phyloP scores from a whole-genome alignment of 35 echinoderm and acorn worm species.

The Ophiothrix spiculata region DNA sequence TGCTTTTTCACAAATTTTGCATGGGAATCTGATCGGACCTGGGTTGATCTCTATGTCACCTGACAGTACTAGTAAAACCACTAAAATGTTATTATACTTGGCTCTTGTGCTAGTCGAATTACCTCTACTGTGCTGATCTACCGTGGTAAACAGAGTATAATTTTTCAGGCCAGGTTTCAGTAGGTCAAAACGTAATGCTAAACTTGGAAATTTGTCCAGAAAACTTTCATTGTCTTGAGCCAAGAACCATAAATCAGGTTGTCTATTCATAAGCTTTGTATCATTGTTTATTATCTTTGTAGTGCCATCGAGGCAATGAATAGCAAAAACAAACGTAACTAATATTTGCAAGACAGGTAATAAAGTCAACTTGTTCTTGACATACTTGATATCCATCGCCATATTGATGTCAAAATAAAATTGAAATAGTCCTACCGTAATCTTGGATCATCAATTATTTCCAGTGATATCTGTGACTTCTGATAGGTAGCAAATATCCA shows the following conservation, averaged over 20 bases:
- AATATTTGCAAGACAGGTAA: neutral
- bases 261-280: neutral
- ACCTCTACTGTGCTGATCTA: neutral
- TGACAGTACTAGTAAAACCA: neutral
- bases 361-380: neutral
- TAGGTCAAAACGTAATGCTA: neutral
- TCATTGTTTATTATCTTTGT: neutral
- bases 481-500: no score
- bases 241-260: neutral
- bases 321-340: neutral
- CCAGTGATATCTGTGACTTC: no score
- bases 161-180: neutral
- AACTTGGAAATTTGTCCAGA: neutral
- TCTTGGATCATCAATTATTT: no score
- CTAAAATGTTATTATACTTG: neutral
- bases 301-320: neutral
- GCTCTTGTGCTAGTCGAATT: neutral
- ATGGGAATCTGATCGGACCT: neutral
- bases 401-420: no score
- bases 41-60: conserved; percentile 13
- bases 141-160: neutral
- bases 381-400: neutral
- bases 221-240: neutral
- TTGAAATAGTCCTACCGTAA: no score
- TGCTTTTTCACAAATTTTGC: conserved; percentile 12